phyloP scores from a whole-genome alignment of 2,113 vertebrate genomes.

The Stegostoma tigrinum region DNA sequence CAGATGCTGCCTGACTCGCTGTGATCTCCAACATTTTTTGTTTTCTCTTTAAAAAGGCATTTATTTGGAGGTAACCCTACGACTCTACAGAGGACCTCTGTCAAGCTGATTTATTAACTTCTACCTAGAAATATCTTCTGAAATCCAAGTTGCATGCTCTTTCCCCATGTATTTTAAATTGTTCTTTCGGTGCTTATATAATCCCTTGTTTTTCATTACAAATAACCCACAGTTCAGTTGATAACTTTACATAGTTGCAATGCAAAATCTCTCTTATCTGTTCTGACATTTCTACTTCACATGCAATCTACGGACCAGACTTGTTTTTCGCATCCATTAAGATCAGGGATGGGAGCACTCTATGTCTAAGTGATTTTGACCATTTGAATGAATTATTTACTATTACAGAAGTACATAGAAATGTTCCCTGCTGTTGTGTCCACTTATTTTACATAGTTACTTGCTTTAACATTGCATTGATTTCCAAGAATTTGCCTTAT shows the following conservation, averaged over 20 bases:
- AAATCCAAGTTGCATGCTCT: not conserved
- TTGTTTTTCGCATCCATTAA: not conserved
- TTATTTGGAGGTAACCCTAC: not conserved
- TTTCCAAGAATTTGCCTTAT: not conserved
- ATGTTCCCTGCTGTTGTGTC: not conserved
- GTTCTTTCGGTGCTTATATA: not conserved
- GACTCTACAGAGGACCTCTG: not conserved
- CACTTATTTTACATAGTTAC: not conserved
- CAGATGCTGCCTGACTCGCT: too few relatives aligned
- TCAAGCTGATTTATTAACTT: not conserved
- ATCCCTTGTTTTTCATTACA: not conserved
- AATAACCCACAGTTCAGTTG: not conserved
- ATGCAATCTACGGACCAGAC: not conserved
- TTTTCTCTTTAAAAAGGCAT: too few relatives aligned
- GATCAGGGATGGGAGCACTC: not conserved
- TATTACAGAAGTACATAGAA: not conserved
- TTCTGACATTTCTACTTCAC: constrained; percentile 16
- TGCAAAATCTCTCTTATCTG: not conserved
- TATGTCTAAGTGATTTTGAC: not conserved
- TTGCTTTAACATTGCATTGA: not conserved
- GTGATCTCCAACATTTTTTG: too few relatives aligned
- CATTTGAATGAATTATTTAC: constrained; percentile 2
- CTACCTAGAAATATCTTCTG: not conserved
- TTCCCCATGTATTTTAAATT: not conserved
- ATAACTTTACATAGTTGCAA: not conserved